These are phyloP conservation scores for Pygocentrus nattereri DNA, from an alignment of 2,797 vertebrate genomes.

Conservation along the genomic window DNA sequence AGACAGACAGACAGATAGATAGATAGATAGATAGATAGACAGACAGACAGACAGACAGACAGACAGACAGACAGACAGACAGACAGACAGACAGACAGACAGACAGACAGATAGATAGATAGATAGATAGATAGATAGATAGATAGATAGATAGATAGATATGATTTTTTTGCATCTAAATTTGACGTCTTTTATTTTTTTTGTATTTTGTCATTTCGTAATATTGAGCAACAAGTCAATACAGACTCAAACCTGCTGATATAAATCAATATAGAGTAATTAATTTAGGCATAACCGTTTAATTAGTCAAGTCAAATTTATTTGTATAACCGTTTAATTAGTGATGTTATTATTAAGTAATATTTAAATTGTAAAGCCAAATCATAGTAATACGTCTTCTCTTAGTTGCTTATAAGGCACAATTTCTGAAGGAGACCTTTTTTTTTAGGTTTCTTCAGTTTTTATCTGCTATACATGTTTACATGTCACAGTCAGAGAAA, in stretches of 20 bases:
- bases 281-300: too few species aligned
- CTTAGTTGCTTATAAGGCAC: not conserved
- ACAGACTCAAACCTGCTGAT: too few species aligned
- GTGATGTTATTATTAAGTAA: too few species aligned
- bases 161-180: too few species aligned
- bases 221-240: too few species aligned
- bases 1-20: constrained; percentile 53
- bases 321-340: too few species aligned
- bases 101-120: constrained; percentile 50
- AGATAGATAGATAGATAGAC: constrained; percentile 22
- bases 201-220: too few species aligned
- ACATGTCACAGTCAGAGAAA: constrained; percentile 26
- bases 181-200: too few species aligned
- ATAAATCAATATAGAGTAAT: too few species aligned
- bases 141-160: not conserved
- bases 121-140: constrained; percentile 60
- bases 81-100: constrained; percentile 54
- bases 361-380: too few species aligned
- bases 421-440: not conserved
- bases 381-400: too few species aligned
- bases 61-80: not conserved
- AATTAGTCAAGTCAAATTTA: too few species aligned
- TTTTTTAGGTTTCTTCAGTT: not conserved
- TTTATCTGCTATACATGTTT: not conserved
- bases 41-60: not conserved